Evolutionary conservation across 2,888 invertebrate genomes (phyloP).

Genomic region (Prenolepis imparis): DNA sequence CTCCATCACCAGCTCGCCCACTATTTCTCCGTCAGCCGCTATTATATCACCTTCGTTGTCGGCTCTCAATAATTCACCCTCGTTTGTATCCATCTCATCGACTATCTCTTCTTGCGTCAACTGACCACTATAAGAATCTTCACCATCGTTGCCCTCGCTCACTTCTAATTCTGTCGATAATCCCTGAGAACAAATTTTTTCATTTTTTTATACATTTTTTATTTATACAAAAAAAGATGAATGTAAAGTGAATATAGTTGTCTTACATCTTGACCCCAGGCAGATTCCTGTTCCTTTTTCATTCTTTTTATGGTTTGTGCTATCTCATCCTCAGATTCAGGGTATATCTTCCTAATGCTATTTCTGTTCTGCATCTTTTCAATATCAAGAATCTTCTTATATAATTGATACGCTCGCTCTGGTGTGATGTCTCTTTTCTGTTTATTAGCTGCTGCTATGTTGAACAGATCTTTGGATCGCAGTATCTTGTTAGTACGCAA

Average conservation of each 20-base stretch:
- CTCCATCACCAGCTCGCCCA: slow-evolving; percentile 83
- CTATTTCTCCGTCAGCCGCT: slow-evolving; percentile 81
- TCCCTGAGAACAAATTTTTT: slow-evolving; percentile 67
- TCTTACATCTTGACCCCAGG: slow-evolving; percentile 83
- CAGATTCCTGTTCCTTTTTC: slow-evolving; percentile 80
- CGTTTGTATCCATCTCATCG: slow-evolving; percentile 79
- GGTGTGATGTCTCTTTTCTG: slow-evolving; percentile 82
- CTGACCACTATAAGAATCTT: slow-evolving; percentile 80
- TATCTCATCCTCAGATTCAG: slow-evolving; percentile 83
- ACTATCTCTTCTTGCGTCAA: slow-evolving; percentile 81
- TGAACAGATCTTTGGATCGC: slow-evolving; percentile 84
- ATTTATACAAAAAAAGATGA: slow-evolving; percentile 7
- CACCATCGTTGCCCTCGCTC: slow-evolving; percentile 81
- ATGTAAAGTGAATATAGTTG: not conserved
- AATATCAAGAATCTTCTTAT: slow-evolving; percentile 83
- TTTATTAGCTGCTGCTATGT: slow-evolving; percentile 84
- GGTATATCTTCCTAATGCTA: slow-evolving; percentile 74
- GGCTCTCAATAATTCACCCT: slow-evolving; percentile 77
- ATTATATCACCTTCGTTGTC: slow-evolving; percentile 80
- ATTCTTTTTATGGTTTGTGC: slow-evolving; percentile 81
- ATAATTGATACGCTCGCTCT: slow-evolving; percentile 82
- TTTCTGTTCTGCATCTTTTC: slow-evolving; percentile 80
- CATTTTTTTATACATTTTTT: not conserved
- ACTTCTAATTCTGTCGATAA: slow-evolving; percentile 80
- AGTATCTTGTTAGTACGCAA: slow-evolving; percentile 83